Evolutionary conservation across 2,888 invertebrate genomes (phyloP), one percentile per base, ranked within the genome.

Genomic region (Xiphydria camelus): DNA sequence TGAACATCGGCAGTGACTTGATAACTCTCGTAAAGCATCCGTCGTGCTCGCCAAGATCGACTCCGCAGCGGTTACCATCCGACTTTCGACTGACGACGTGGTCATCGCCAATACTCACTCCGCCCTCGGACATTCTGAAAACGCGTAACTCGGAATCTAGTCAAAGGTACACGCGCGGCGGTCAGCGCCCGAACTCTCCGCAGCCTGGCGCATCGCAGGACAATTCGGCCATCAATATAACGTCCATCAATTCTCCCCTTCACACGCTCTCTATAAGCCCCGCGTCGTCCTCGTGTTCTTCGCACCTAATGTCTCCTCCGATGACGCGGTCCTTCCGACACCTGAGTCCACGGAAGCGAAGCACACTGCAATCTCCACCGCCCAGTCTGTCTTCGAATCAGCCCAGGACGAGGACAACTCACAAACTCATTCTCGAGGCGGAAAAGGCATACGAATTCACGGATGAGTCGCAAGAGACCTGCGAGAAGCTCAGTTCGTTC

Each of bases 401-500:
- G 20, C 60, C 64, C 4, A 55, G 73, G 35, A 69, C 68, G 1
- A 62, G 74, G 33, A 61, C 70, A 1, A 65, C 67, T 5, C 70
- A 73, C 36, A 75, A 75, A 22, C 61, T 73, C 2, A 73, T 57
- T 34, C 65, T 71, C 14, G 75, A 75, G 38, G 87, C 85, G 1
- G 89, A 84, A 64, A 86, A 87, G 76, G 87, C 90, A 0, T 91
- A 92, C 69, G 91, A 91, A 68, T 91, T 91, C 64, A 89, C 86
- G 1, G 91, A 91, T 62, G 91, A 91, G 59, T 82, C 85, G 4
- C 89, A 89, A 58, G 83, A 82, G 4, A 89, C 89, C 55, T 90
- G 88, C 65, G 91, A 91, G 68, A 91, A 91, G 65, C 82, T 92
- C n/a, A 90, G 89, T 61, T 87, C 87, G 64, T 91, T 90, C 66